Conservation (phyloP, 2,797 vertebrate genomes). For the Tragopan temminckii region DNA sequence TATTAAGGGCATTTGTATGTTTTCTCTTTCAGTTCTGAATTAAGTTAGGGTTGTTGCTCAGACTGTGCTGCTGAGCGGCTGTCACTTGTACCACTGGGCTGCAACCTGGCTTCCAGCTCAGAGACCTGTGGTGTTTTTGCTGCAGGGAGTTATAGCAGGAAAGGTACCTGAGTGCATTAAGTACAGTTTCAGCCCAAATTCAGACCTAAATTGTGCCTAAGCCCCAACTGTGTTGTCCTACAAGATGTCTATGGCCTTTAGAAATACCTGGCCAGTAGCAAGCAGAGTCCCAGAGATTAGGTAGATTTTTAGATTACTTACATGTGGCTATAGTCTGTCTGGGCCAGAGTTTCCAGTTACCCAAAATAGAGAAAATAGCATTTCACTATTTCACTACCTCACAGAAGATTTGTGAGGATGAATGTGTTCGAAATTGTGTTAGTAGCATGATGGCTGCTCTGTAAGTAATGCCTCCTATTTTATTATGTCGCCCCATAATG, state of each 20-base stretch:
- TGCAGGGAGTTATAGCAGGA: not conserved
- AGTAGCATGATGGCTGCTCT: not conserved
- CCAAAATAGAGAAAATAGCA: constrained; percentile 6
- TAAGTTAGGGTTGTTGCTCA: not conserved
- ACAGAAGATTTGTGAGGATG: constrained; percentile 57
- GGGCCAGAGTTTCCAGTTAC: not conserved
- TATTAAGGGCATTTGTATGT: not conserved
- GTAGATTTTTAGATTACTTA: constrained; percentile 18
- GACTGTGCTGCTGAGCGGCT: not conserved
- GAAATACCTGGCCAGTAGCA: not conserved
- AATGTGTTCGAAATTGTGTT: constrained; percentile 3
- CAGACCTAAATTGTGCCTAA: not conserved
- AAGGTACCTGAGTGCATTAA: not conserved
- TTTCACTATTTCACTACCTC: constrained; percentile 20
- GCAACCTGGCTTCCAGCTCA: not conserved
- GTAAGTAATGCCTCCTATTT: not conserved
- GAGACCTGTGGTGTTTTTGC: not conserved
- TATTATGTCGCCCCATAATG: not conserved
- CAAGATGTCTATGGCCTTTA: not conserved
- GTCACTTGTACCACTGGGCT: not conserved
- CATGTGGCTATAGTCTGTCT: not conserved
- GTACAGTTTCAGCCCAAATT: not conserved
- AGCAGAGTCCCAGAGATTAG: not conserved
- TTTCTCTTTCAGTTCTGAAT: not conserved
- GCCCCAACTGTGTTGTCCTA: not conserved